A percentile compares a stretch with the other conserved stretches of the same genome.
Conservation (phyloP, 35 echinoderm and acorn worm genomes). For the Acanthaster planci region DNA sequence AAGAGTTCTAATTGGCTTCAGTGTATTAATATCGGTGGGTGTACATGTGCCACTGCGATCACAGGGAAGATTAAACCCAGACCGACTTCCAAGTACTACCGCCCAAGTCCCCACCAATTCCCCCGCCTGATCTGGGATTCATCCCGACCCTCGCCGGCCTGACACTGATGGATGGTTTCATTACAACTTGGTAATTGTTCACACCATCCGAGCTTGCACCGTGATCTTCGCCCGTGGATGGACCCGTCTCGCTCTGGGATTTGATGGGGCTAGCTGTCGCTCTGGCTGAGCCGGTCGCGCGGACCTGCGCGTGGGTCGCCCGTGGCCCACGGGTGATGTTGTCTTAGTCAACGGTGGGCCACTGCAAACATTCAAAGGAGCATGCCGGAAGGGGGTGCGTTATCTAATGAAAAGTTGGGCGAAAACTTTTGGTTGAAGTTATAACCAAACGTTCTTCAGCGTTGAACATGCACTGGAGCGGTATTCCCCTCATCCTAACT, state of each 20-base stretch:
- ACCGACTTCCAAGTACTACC: not conserved
- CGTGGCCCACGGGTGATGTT: too few species aligned
- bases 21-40: too few species aligned
- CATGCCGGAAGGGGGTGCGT: too few species aligned
- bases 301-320: not conserved
- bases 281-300: not conserved
- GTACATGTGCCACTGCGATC: too few species aligned
- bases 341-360: too few species aligned
- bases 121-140: slow-evolving; percentile 13
- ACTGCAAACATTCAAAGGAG: too few species aligned
- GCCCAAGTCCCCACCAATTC: not conserved
- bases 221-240: slow-evolving; percentile 17
- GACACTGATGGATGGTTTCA: slow-evolving; percentile 28
- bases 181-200: slow-evolving; percentile 30
- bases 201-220: not conserved
- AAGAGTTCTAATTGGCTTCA: too few species aligned
- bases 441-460: too few species aligned
- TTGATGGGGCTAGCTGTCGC: not conserved
- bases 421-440: too few species aligned
- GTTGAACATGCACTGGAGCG: too few species aligned
- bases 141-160: not conserved
- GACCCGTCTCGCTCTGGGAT: not conserved
- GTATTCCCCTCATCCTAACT: too few species aligned
- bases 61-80: not conserved
- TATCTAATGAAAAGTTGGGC: too few species aligned